A percentile compares a stretch with the other conserved stretches of the same genome.
Evolutionary conservation across 2,888 invertebrate genomes (phyloP).

Genomic region (Xestoiulus laeticollis): DNA sequence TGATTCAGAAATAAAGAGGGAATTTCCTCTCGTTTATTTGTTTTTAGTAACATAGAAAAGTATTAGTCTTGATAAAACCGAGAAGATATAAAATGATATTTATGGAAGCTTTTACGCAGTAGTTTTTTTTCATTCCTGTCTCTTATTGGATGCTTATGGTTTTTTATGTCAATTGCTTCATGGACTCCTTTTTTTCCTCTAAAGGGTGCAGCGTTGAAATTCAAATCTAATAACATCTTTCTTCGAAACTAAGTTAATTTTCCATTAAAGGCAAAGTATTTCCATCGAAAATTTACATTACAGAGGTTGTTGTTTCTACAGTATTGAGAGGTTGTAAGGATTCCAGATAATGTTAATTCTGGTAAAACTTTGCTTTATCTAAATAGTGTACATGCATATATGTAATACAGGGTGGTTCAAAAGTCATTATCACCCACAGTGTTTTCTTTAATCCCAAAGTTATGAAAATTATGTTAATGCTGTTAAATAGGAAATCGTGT

Average conservation of each 20-base stretch:
- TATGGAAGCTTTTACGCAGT: neutral
- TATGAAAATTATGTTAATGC: too few relatives aligned
- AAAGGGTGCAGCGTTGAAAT: neutral
- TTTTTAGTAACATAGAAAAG: neutral
- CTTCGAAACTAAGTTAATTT: neutral
- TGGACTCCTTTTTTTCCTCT: neutral
- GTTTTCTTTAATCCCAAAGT: too few relatives aligned
- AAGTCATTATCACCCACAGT: too few relatives aligned
- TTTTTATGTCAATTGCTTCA: neutral
- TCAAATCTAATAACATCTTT: neutral
- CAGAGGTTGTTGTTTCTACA: neutral
- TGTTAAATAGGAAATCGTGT: too few relatives aligned
- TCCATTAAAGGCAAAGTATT: neutral
- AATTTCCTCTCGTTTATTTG: neutral
- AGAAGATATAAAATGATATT: neutral
- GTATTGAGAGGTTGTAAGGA: neutral
- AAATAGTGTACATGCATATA: too few relatives aligned
- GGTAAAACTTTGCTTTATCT: too few relatives aligned
- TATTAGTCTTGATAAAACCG: neutral
- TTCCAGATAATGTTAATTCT: neutral
- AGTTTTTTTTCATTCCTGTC: neutral
- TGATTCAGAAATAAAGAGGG: neutral
- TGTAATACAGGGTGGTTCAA: too few relatives aligned
- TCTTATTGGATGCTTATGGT: neutral
- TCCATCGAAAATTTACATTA: neutral